Base-by-base conservation (phyloP, 2,888 invertebrate genomes). In the Holacanthella duospinosa region DNA sequence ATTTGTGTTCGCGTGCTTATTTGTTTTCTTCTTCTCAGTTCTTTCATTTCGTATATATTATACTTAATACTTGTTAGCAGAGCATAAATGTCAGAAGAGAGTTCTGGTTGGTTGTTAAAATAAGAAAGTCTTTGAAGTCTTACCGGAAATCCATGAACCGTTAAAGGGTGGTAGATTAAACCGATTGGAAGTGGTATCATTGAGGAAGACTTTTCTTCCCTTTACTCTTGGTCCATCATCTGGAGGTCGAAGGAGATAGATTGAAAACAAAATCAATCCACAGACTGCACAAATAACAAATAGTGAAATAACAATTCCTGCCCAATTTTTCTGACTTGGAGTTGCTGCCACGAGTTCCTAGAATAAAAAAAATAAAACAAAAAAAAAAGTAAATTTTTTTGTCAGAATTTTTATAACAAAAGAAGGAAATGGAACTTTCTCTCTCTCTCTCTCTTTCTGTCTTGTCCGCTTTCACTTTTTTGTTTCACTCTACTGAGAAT, bases 311-410 rank as follows among this genome's bases (percentile, higher is more conserved):
- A 89, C 86, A 74, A 95, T 93, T 24, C 94, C 94, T 55, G 90
- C 85, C 93, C 94, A 95, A 81, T 95, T 94, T 68, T 93, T 82
- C 77, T 93, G 86, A 68, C 86, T 88, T 2, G 91, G 89, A 19
- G 89, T 87, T 59, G 87, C 84, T 48, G 89, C 89, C 73, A 91
- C 93, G 77, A 94, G 78, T 78, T 94, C 93, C 93, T 94, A 83
- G 60, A 55, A 58, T 12, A 44, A 64, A 64, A 57, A 64, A 36
- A 57, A 62, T 43, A 58, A 1, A 55, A 63, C n/a, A 9, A 58
- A 58, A 19, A 25, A 9, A 6, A 6, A 4, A 9, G 27, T 24
- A 9, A 28, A 55, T 6, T 9, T 26, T 21, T 12, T 6, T 6
- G 6, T 53, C 53, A 53, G 6, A 24, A 12, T 53, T 53, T 53